phyloP scores from a whole-genome alignment of 2,888 invertebrate species.

The Malacosoma neustria region DNA sequence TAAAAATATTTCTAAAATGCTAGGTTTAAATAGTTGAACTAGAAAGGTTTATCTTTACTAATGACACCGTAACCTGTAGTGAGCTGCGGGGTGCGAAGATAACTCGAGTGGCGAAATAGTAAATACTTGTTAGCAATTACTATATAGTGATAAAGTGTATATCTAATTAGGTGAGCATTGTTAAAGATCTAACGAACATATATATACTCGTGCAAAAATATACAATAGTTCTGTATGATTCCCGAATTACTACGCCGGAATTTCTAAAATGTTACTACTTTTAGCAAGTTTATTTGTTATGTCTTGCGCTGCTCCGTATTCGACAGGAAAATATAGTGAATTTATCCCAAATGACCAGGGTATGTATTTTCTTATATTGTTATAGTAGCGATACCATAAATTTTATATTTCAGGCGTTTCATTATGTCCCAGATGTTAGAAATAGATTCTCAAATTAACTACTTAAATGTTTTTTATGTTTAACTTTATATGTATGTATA shows the following conservation, averaged over 20 bases:
- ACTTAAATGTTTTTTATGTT: too few species aligned
- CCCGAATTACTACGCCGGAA: background rate
- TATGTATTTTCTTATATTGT: too few species aligned
- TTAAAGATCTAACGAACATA: background rate
- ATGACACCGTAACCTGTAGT: constrained; percentile 19
- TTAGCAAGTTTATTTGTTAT: background rate
- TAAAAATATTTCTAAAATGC: too few species aligned
- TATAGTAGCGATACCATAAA: too few species aligned
- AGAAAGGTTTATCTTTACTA: constrained; percentile 13
- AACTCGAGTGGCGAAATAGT: constrained; percentile 29
- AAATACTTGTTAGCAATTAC: constrained; percentile 34
- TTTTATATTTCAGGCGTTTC: too few species aligned
- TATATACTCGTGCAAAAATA: background rate
- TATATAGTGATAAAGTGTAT: constrained; percentile 34
- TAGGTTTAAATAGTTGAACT: too few species aligned
- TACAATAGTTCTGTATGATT: background rate
- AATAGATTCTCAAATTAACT: too few species aligned
- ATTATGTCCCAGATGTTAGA: too few species aligned
- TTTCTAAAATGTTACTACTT: background rate
- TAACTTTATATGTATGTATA: too few species aligned
- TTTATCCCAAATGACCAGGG: background rate
- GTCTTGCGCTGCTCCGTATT: background rate
- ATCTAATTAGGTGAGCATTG: constrained; percentile 54
- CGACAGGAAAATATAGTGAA: background rate
- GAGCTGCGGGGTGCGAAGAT: constrained; percentile 36